A percentile compares a stretch with the other conserved stretches of the same genome.
phyloP scores from a whole-genome alignment of 2,888 invertebrate species.

The Scelioninae gen. 1 region DNA sequence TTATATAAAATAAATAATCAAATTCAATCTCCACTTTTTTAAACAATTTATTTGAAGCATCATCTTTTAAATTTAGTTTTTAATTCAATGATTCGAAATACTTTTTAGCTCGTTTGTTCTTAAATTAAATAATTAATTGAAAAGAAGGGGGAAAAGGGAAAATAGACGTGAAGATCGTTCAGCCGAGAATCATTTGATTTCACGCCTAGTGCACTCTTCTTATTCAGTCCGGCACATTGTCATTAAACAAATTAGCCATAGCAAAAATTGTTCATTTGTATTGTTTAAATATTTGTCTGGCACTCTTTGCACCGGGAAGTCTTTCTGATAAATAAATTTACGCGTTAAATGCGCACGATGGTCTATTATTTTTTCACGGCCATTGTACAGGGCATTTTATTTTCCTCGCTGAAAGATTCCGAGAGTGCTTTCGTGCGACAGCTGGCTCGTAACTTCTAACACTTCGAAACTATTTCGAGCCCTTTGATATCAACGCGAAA shows the following conservation, averaged over 20 bases:
- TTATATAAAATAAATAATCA: too few species aligned
- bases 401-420: slow-evolving; percentile 33
- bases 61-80: neutral
- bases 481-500: slow-evolving; percentile 51
- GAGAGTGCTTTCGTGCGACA: slow-evolving; percentile 33
- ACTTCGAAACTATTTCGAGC: slow-evolving; percentile 42
- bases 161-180: neutral
- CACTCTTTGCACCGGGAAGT: too few species aligned
- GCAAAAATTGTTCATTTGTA: slow-evolving; percentile 7
- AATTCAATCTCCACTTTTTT: neutral
- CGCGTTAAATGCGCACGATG: slow-evolving; percentile 17
- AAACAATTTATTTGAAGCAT: neutral
- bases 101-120: slow-evolving; percentile 1
- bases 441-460: slow-evolving; percentile 43
- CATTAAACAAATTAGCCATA: slow-evolving; percentile 12
- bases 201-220: neutral
- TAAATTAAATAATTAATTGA: neutral
- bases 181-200: slow-evolving; percentile 12
- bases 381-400: slow-evolving; percentile 26
- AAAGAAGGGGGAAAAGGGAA: neutral
- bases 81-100: neutral
- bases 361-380: slow-evolving; percentile 28
- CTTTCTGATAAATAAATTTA: slow-evolving; percentile 21
- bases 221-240: neutral
- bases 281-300: slow-evolving; percentile 16